Percentiles rank a stretch among this genome's conserved stretches.
Evolutionary conservation across 2,113 vertebrate genomes (phyloP).

Genomic region (Ptilorrhoa leucosticta): DNA sequence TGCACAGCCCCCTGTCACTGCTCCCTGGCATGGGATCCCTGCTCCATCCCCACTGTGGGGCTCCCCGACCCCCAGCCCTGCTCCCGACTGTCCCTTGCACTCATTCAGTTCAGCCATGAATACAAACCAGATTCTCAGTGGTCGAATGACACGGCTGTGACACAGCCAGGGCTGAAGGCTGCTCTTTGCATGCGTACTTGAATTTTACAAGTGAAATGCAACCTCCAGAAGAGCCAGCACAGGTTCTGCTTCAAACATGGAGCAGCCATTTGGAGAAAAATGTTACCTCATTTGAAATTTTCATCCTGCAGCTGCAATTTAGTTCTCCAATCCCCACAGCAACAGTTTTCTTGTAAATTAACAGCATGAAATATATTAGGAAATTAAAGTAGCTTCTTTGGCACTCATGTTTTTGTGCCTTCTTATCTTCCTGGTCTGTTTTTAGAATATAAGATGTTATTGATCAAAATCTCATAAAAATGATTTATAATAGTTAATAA

Average conservation of each 20-base stretch:
- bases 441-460: background rate
- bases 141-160: accelerated
- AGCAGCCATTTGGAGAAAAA: background rate
- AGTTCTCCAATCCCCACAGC: background rate
- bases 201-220: background rate
- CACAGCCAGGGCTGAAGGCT: background rate
- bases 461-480: background rate
- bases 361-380: background rate
- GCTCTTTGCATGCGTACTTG: background rate
- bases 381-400: background rate
- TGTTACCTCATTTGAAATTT: background rate
- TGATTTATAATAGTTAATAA: slow-evolving; percentile 7
- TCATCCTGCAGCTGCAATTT: background rate
- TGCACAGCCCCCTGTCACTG: background rate
- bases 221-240: background rate
- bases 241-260: background rate
- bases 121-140: background rate
- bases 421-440: background rate
- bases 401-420: background rate
- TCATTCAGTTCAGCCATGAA: accelerated
- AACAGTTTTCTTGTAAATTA: background rate
- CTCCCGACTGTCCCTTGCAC: accelerated
- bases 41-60: background rate
- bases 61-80: accelerated
- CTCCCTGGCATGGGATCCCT: background rate